Base-by-base conservation (phyloP, 1,140 invertebrate genomes). In the Pentalonia nigronervosa region DNA sequence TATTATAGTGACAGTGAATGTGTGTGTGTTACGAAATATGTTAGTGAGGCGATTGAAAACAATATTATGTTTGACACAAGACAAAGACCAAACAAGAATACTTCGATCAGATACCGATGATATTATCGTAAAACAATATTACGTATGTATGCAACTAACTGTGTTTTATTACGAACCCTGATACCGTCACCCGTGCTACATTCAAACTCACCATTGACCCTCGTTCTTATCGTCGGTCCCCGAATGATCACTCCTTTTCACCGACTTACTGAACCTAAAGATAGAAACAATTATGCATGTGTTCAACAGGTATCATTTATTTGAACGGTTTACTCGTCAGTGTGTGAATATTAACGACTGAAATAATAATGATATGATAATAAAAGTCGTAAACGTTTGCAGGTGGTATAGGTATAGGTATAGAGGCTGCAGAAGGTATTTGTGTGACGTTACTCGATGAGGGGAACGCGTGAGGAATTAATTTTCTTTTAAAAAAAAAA, bases 211-310 rank as follows among this genome's bases (percentile, higher is more conserved):
- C 91, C 91, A 93, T 93, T 93, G 81, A 93, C 81, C 76, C 91
- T 93, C 91, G 91, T 93, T 93, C 91, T 93, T 93, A 93, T 93
- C 91, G 81, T 93, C 91, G 81, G 91, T 83, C 50, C 91, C 81
- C 48, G 91, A 93, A 84, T 84, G 91, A 25, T 86, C 91, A 93
- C 91, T 93, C 81, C 91, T 53, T 83, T 93, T 93, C 91, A 93
- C 91, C 34, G 91, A 93, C 81, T 93, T 93, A 93, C 91, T 93
- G 91, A 93, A 93, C 91, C 91, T 93, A 93, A 91, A 83, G 48
- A 93, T 86, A 93, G 67, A 93, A 93, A 93, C 50, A 47, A 93
- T 93, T 84, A 93, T 84, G 76, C 25, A 93, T 86, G 87, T 48
- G 87, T 53, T 34, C 9, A 87, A 41, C 11, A 84, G 36, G 41